Conservation (phyloP, 2,888 invertebrate genomes). For the Automeris io region DNA sequence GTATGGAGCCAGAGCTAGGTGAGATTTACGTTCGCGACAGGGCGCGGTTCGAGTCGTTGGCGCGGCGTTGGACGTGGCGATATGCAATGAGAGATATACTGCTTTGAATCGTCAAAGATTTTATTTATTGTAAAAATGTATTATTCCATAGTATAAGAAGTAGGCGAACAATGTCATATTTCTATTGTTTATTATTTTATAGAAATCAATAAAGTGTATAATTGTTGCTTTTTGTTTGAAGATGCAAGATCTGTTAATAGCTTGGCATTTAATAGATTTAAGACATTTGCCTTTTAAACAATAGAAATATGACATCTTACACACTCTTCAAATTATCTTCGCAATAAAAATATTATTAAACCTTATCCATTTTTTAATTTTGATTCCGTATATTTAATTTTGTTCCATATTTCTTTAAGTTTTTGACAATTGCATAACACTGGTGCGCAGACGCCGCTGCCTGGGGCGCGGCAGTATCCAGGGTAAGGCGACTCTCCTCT, state of each 20-base stretch:
- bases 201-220: no score
- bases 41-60: constrained; percentile 85
- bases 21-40: constrained; percentile 85
- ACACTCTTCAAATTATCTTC: neutral
- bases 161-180: no score
- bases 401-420: constrained; percentile 38
- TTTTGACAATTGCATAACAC: constrained; percentile 49
- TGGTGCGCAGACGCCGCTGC: constrained; percentile 37
- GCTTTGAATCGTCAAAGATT: no score
- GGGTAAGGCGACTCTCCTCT: constrained; percentile 52
- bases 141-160: no score
- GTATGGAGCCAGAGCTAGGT: constrained; percentile 93
- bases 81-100: constrained; percentile 90
- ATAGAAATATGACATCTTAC: no score
- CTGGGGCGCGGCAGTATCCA: constrained; percentile 59
- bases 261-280: no score
- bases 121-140: no score
- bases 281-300: no score
- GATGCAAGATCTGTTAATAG: no score
- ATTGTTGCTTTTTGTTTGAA: no score
- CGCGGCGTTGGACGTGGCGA: constrained; percentile 92
- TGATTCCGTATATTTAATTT: constrained; percentile 12
- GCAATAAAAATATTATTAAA: neutral
- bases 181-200: no score
- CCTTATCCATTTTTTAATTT: constrained; percentile 4